These are phyloP conservation scores for Numenius phaeopus DNA, from an alignment of 2,797 vertebrate genomes.

Conservation along the genomic window DNA sequence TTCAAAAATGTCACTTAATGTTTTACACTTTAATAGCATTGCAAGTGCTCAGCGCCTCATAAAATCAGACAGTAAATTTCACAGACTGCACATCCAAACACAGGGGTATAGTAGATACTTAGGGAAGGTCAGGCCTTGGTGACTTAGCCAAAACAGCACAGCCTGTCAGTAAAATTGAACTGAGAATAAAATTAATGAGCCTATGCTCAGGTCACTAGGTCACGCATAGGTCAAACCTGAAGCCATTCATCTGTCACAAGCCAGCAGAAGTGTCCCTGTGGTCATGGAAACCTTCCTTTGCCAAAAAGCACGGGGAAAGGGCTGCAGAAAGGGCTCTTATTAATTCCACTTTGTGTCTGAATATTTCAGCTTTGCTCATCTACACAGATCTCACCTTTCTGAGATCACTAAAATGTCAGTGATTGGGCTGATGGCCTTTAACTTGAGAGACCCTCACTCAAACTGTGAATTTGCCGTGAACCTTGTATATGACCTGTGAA, in stretches of 20 bases:
- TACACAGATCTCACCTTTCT: not conserved
- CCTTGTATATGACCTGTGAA: not conserved
- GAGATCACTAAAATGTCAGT: not conserved
- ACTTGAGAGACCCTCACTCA: not conserved
- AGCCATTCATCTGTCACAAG: not conserved
- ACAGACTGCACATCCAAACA: not conserved
- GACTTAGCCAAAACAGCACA: not conserved
- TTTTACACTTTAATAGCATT: constrained; percentile 3
- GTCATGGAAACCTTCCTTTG: not conserved
- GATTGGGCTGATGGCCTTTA: not conserved
- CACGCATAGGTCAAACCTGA: not conserved
- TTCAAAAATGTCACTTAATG: not conserved
- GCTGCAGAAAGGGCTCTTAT: not conserved
- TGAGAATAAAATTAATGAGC: constrained; percentile 1
- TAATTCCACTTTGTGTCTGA: not conserved
- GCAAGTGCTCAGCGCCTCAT: not conserved
- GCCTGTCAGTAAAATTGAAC: not conserved
- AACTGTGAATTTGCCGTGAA: not conserved
- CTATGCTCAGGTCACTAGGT: not conserved
- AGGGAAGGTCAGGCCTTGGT: not conserved
- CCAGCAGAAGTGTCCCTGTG: not conserved
- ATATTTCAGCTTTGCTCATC: not conserved
- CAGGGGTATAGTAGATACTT: not conserved
- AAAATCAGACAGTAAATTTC: constrained; percentile 25
- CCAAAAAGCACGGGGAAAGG: not conserved